Evolutionary conservation across 2,888 invertebrate genomes (phyloP).

Genomic region (Prosopocoilus inquinatus): DNA sequence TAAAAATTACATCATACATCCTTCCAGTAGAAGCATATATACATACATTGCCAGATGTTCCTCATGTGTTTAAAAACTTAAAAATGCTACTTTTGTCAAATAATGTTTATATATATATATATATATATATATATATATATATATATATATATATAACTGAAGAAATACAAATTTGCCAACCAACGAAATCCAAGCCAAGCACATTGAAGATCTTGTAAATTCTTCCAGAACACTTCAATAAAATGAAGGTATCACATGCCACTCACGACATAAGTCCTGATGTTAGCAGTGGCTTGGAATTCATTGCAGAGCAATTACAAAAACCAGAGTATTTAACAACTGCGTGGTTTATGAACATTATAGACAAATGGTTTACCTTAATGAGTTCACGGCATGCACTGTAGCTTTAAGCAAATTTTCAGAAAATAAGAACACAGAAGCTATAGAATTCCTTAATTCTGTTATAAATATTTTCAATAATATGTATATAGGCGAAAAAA

Average conservation of each 20-base stretch:
- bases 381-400: slow-evolving; percentile 22
- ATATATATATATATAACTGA: no score
- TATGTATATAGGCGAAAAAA: slow-evolving; percentile 11
- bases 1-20: slow-evolving; percentile 21
- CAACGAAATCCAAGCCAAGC: slow-evolving; percentile 14
- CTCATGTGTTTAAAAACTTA: slow-evolving; percentile 2
- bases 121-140: no score
- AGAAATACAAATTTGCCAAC: slow-evolving; percentile 16
- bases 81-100: no score
- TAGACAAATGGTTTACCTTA: slow-evolving; percentile 21
- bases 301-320: slow-evolving; percentile 13
- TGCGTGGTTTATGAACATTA: slow-evolving; percentile 22
- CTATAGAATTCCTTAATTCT: slow-evolving; percentile 7
- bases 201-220: not conserved
- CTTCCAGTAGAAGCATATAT: slow-evolving; percentile 7
- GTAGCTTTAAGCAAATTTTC: slow-evolving; percentile 17
- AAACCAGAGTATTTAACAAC: slow-evolving; percentile 19
- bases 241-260: slow-evolving; percentile 20
- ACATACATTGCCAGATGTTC: slow-evolving; percentile 3
- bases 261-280: slow-evolving; percentile 18
- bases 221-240: slow-evolving; percentile 22
- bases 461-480: slow-evolving; percentile 12
- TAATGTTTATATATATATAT: no score
- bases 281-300: slow-evolving; percentile 19
- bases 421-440: slow-evolving; percentile 6